Percentiles rank a stretch among this genome's conserved stretches.
These are phyloP conservation scores for Hystrix brachyura DNA, from an alignment of 2,113 vertebrate genomes.

Conservation along the genomic window DNA sequence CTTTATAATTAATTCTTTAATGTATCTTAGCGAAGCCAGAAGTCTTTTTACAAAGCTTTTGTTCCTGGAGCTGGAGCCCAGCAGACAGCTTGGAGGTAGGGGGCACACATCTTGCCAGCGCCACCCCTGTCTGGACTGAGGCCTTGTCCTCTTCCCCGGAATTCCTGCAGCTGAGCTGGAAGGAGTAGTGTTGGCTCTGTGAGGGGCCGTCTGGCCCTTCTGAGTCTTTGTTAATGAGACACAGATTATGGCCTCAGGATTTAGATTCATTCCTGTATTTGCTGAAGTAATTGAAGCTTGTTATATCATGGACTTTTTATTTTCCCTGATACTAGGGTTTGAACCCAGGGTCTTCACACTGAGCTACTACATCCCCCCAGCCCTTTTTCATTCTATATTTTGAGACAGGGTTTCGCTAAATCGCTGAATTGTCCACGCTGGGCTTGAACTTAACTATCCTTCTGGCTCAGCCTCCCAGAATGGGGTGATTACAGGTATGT, in stretches of 20 bases:
- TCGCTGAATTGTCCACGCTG: neutral
- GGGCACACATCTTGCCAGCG: neutral
- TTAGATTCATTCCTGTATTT: neutral
- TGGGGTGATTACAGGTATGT: neutral
- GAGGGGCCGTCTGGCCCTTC: constrained; percentile 32
- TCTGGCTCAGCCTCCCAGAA: neutral
- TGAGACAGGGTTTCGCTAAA: neutral
- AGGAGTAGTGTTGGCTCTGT: neutral
- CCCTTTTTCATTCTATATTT: neutral
- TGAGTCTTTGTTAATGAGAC: constrained; percentile 54
- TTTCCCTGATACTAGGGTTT: neutral
- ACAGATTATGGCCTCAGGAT: neutral
- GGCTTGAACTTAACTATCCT: neutral
- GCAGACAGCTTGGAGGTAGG: constrained; percentile 5
- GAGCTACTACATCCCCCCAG: neutral
- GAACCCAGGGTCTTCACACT: neutral
- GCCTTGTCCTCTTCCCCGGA: neutral
- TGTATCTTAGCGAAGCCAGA: constrained; percentile 84
- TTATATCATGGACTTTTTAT: neutral
- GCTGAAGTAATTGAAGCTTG: neutral
- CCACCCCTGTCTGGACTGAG: neutral
- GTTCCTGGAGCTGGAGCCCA: constrained; percentile 75
- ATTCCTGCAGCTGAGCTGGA: constrained; percentile 34
- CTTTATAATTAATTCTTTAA: constrained; percentile 91
- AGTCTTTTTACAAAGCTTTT: constrained; percentile 82